Conservation (phyloP, 2,797 vertebrate species). For the Acanthiza pusilla region DNA sequence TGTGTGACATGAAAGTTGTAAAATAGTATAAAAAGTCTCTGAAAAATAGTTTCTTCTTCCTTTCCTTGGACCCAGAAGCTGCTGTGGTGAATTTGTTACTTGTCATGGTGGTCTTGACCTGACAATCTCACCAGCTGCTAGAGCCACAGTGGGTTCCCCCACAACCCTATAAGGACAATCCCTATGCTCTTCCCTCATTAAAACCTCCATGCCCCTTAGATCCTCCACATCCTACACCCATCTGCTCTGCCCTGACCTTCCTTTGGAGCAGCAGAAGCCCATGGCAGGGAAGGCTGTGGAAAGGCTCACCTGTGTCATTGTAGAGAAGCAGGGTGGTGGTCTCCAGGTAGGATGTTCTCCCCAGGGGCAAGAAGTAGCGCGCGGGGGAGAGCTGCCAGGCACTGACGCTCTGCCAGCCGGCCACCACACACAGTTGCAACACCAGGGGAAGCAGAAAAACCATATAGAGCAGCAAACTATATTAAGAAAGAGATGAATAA, state of each 20-base stretch:
- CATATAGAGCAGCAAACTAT: conserved; percentile 79
- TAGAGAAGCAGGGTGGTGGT: conserved; percentile 81
- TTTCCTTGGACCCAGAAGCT: too few relatives aligned
- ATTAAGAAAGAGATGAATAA: background rate
- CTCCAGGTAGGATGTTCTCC: conserved; percentile 67
- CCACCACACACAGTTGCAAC: conserved; percentile 53
- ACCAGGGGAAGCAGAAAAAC: conserved; percentile 80
- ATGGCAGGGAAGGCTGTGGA: background rate
- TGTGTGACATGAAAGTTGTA: too few relatives aligned
- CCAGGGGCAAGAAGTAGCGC: conserved; percentile 76
- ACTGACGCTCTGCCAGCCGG: conserved; percentile 65
- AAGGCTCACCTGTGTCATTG: conserved; percentile 83
- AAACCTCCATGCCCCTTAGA: background rate
- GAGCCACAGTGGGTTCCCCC: background rate
- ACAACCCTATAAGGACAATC: background rate
- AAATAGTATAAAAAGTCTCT: too few relatives aligned
- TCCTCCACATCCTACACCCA: background rate
- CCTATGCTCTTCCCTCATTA: rapidly evolving
- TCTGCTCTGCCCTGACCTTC: background rate
- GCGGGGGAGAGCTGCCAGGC: conserved; percentile 78
- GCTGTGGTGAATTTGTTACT: too few relatives aligned
- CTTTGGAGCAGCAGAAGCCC: background rate
- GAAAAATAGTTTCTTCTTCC: too few relatives aligned
- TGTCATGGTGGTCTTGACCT: too few relatives aligned
- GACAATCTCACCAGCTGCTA: background rate